Base-by-base conservation (phyloP, 1,140 invertebrate genomes). In the Drosophila lacertosa region DNA sequence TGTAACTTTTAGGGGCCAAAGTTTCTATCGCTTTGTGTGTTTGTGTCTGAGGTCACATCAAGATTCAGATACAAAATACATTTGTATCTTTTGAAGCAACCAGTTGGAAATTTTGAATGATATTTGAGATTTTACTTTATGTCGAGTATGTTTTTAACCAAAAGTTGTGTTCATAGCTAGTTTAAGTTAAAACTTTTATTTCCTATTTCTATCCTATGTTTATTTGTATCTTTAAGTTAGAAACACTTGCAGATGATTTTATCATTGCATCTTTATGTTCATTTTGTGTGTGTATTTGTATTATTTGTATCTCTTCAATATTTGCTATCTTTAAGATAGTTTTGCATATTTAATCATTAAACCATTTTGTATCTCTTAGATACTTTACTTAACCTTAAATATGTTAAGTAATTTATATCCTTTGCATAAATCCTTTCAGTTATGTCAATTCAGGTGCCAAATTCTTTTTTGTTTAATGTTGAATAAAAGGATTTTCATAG, bases 1-100 rank as follows among this genome's bases (percentile, higher is more conserved):
- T 59, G n/a, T 42, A 62, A 40, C 32, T 48, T 60, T 66, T 4
- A 37, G 9, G 26, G 11, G 16, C 15, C 29, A 35, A 58, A 53
- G 4, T n/a, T 26, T 55, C 20, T n/a, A 29, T 45, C 11, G 1
- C 2, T n/a, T 47, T 22, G 16, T 26, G 7, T 24, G 15, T 35
- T 1, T n/a, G 37, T 22, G 16, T 26, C 4, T 24, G 15, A 29
- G 15, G 6, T 15, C 37, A 9, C 13, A 39, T 40, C 39, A n/a
- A 26, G 11, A 13, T 26, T 5, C 24, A 47, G 54, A 15, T 48
- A 50, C 35, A 39, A 54, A 24, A 51, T 51, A 62, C 47, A 62
- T 32, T 44, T 55, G 13, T 35, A 54, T 54, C 48, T 42, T 57
- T 24, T 16, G 2, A 18, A 15, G 22, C 13, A 40, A 11, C 4